Evolutionary conservation across 2,797 vertebrate genomes (phyloP).

Genomic region (Adelosebastes latens): DNA sequence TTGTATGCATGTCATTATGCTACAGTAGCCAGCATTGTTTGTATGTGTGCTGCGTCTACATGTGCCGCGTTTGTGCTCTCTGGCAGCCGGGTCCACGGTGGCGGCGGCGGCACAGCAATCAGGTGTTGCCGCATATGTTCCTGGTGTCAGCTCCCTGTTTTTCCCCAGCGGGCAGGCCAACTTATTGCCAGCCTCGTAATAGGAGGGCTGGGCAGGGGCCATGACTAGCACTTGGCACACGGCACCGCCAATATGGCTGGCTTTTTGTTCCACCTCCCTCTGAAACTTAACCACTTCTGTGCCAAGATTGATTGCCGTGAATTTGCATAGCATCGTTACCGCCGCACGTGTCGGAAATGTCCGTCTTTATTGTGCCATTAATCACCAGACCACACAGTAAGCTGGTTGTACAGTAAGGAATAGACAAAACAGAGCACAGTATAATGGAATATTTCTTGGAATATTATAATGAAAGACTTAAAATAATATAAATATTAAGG

Average conservation of each 20-base stretch:
- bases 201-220: conserved; percentile 91
- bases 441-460: not conserved
- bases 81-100: conserved; percentile 49
- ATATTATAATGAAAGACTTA: not conserved
- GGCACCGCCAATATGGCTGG: conserved; percentile 89
- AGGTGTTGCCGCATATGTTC: conserved; percentile 82
- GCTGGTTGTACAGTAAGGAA: not conserved
- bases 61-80: conserved; percentile 27
- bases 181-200: conserved; percentile 88
- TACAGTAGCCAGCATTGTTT: not conserved
- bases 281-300: conserved; percentile 82
- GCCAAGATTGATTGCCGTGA: conserved; percentile 75
- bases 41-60: not conserved
- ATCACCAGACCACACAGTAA: conserved; percentile 65
- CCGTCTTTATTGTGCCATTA: conserved; percentile 60
- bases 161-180: conserved; percentile 82
- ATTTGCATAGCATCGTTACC: conserved; percentile 70
- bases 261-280: conserved; percentile 82
- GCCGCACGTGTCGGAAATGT: conserved; percentile 64
- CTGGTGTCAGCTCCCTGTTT: conserved; percentile 73
- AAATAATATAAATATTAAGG: not conserved
- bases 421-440: not conserved
- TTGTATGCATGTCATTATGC: conserved; percentile 1
- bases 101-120: conserved; percentile 56
- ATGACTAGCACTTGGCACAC: conserved; percentile 91